Evolutionary conservation across 2,888 invertebrate species (phyloP), one percentile per base, ranked within the genome.

Genomic region (Raillietiella orientalis): DNA sequence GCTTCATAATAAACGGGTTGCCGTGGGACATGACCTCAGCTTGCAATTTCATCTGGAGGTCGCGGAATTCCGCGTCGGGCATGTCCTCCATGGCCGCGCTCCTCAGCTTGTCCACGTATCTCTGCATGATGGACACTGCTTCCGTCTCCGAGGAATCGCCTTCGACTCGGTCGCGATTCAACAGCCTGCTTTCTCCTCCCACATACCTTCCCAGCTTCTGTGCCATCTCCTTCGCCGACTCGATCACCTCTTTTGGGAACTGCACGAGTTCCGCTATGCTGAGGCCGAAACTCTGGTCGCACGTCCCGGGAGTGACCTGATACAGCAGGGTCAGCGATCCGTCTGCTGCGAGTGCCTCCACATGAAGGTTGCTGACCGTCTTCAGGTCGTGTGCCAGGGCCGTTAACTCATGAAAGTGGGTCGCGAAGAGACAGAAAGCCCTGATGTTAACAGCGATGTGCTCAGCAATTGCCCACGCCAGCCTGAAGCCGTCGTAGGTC

Each of bases 391-490:
- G 60, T 0, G 67, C 59, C 14, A 96, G 50, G 5, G 65, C 58
- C 0, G 90, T 84, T 35, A 99, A 58, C 49, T 96, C 90, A 46
- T 93, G 90, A 45, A 87, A 99, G 53, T 99, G 96, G 0, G 96
- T 96, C 2, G 96, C 93, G 50, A 93, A 93, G 14, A 99, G 48
- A 19, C 75, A 70, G 45, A 72, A 87, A 30, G 74, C 66, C 41
- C 62, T 43, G 2, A 65, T 59, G 40, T 72, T 62, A 28, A 59
- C 65, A 0, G 75, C 75, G 36, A 90, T 52, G 45, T 77, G 61
- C 38, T 84, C 75, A n/a, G 87, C 82, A 39, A 96, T 84, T 1
- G 87, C 70, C 74, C 79, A 93, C 1, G 96, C 96, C 27, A 99
- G 64, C 26, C 96, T 96, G 43, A 87, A 90, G 1, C 96, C 96